Percentiles rank a stretch among this genome's conserved stretches.
Evolutionary conservation across 2,113 vertebrate species (phyloP).

Genomic region (Paedocypris sp.): DNA sequence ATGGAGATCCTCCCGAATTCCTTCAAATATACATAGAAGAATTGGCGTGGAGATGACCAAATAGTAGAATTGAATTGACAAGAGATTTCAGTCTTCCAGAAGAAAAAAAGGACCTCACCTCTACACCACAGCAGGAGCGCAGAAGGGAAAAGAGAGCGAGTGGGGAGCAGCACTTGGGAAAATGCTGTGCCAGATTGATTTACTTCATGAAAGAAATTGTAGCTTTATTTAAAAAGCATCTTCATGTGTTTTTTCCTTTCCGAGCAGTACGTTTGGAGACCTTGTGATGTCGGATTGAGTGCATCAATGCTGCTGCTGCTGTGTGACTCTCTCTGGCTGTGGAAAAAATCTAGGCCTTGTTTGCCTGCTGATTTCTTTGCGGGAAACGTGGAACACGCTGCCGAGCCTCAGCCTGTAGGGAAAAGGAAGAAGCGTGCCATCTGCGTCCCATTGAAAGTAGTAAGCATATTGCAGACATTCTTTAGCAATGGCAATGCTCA

Average conservation of each 20-base stretch:
- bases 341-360: slow-evolving; percentile 55
- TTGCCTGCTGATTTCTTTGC: slow-evolving; percentile 42
- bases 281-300: slow-evolving; percentile 56
- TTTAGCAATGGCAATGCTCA: slow-evolving; percentile 40
- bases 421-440: slow-evolving; percentile 53
- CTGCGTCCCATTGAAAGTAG: slow-evolving; percentile 52
- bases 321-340: slow-evolving; percentile 50
- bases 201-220: slow-evolving; percentile 38
- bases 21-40: slow-evolving; percentile 26
- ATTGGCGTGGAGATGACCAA: slow-evolving; percentile 33
- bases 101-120: slow-evolving; percentile 41
- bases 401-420: slow-evolving; percentile 34
- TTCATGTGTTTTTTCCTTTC: slow-evolving; percentile 25
- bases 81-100: slow-evolving; percentile 37
- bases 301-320: slow-evolving; percentile 41
- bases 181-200: slow-evolving; percentile 42
- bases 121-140: slow-evolving; percentile 40
- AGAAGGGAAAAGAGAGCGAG: slow-evolving; percentile 29
- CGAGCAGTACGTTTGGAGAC: slow-evolving; percentile 46
- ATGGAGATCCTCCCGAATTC: slow-evolving; percentile 53
- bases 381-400: slow-evolving; percentile 32
- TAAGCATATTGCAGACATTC: slow-evolving; percentile 40
- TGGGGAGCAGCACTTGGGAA: slow-evolving; percentile 32
- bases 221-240: slow-evolving; percentile 42
- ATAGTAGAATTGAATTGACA: slow-evolving; percentile 28